These are phyloP conservation scores for Pseudorectes ferrugineus DNA, from an alignment of 2,113 vertebrate species.

Conservation along the genomic window DNA sequence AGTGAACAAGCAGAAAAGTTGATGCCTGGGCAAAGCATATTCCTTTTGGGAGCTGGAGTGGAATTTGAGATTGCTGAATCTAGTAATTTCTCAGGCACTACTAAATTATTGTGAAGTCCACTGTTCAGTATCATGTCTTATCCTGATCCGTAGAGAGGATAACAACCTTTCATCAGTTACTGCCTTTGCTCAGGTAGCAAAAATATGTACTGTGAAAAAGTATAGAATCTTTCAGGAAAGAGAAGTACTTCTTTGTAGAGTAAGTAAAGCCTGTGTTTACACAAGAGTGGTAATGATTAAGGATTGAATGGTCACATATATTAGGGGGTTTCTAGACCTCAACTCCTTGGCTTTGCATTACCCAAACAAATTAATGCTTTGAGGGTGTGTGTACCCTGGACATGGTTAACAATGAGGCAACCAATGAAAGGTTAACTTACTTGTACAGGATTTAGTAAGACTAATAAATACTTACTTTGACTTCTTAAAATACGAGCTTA, in stretches of 20 bases:
- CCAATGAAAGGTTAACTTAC: background rate
- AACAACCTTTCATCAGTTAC: background rate
- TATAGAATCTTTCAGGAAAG: background rate
- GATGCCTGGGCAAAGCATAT: background rate
- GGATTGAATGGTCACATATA: background rate
- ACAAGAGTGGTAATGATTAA: background rate
- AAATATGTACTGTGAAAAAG: background rate
- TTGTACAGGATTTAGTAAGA: background rate
- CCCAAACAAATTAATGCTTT: background rate
- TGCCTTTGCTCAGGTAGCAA: background rate
- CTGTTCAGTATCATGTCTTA: background rate
- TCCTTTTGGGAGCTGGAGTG: background rate
- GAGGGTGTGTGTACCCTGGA: background rate
- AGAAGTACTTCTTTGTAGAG: background rate
- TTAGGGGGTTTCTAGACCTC: background rate
- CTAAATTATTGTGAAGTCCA: background rate
- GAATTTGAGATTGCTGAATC: background rate
- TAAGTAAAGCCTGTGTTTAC: background rate
- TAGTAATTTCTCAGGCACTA: background rate
- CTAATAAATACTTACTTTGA: background rate
- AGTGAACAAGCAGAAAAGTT: background rate
- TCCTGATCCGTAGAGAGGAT: background rate
- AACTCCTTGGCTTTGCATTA: background rate
- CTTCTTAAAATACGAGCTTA: background rate
- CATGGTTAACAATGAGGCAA: background rate